These are phyloP conservation scores for Chaitophorus viminalis DNA, from an alignment of 2,888 invertebrate species.

Conservation along the genomic window DNA sequence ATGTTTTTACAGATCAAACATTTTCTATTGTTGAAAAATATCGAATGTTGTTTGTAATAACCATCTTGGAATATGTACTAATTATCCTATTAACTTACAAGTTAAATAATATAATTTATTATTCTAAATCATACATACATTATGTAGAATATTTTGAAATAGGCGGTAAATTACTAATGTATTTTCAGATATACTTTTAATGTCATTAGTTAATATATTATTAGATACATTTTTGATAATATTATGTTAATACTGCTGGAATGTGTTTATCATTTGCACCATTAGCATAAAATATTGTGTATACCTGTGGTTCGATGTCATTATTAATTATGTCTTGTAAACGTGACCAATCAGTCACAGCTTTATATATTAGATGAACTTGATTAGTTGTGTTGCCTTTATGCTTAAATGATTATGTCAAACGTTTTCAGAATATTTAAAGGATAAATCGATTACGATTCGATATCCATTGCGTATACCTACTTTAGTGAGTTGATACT, in stretches of 20 bases:
- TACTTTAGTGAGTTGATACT: too few species aligned
- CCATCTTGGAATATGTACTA: not conserved
- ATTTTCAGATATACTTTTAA: too few species aligned
- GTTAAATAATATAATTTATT: not conserved
- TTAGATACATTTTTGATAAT: not conserved
- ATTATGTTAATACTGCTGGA: not conserved
- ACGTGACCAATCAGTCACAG: not conserved
- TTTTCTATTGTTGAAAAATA: constrained; percentile 1
- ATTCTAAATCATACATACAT: not conserved
- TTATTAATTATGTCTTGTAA: not conserved
- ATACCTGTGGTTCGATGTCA: not conserved
- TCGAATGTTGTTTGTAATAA: not conserved
- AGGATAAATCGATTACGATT: not conserved
- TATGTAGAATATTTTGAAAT: not conserved
- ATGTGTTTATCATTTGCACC: not conserved
- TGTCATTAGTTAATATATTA: not conserved
- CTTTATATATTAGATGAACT: not conserved
- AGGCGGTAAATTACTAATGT: not conserved
- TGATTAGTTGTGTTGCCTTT: not conserved
- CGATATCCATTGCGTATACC: not conserved
- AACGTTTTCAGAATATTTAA: not conserved
- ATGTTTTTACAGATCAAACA: not conserved
- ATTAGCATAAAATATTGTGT: not conserved
- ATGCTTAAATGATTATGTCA: not conserved
- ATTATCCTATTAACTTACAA: too few species aligned